Evolutionary conservation across 2,113 vertebrate genomes (phyloP).

Genomic region (Catagonus wagneri): DNA sequence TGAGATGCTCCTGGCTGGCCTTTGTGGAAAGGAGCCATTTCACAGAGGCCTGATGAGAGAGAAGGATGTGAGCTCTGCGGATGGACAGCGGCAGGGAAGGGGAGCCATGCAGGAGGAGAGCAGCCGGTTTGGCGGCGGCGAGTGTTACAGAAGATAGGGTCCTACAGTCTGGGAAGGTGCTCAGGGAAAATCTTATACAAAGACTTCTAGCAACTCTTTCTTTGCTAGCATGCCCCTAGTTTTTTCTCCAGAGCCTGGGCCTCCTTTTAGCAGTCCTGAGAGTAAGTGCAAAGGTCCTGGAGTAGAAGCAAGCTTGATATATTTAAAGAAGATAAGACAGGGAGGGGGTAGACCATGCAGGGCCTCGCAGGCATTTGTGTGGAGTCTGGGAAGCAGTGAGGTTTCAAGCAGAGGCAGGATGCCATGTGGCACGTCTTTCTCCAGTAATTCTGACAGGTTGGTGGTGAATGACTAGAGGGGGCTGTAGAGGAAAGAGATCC

Average conservation of each 20-base stretch:
- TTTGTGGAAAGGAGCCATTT: background rate
- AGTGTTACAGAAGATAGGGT: background rate
- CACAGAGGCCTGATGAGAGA: background rate
- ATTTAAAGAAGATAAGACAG: background rate
- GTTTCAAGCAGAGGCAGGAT: background rate
- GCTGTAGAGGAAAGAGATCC: background rate
- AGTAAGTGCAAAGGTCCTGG: conserved; percentile 6
- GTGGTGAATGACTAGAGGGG: background rate
- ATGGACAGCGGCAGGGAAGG: no score
- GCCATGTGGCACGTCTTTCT: background rate
- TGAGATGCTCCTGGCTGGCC: background rate
- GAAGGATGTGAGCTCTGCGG: background rate
- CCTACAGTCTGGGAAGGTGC: background rate
- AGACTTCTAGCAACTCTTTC: background rate
- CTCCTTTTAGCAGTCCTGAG: background rate
- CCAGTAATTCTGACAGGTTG: background rate
- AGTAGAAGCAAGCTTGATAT: background rate
- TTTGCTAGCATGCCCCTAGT: background rate
- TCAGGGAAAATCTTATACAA: background rate
- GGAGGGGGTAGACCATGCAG: background rate
- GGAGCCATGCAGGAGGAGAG: background rate
- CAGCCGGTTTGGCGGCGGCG: background rate
- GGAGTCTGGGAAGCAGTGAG: background rate
- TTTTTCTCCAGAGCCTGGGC: background rate
- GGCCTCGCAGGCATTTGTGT: background rate